Evolutionary conservation across 2,113 vertebrate species (phyloP).

Genomic region (Tor tambroides): DNA sequence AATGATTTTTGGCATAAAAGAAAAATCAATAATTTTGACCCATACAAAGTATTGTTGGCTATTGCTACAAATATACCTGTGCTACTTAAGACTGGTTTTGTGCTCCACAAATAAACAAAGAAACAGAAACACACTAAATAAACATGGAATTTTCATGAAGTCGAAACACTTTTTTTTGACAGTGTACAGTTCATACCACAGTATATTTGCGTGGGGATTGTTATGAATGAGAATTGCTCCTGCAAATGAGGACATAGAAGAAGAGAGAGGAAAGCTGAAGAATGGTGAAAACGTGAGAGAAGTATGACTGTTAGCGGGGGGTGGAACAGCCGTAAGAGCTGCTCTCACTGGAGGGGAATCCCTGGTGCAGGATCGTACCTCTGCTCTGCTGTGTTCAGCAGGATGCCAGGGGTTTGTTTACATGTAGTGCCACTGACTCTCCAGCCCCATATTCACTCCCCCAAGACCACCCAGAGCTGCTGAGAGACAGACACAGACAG

Average conservation of each 20-base stretch:
- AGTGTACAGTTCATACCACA: background rate
- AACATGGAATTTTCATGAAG: background rate
- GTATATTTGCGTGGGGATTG: background rate
- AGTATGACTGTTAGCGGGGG: background rate
- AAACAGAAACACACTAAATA: background rate
- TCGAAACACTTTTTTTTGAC: background rate
- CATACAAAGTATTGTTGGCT: too few species aligned
- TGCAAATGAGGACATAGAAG: background rate
- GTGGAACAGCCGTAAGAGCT: background rate
- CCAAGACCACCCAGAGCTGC: slow-evolving; percentile 89
- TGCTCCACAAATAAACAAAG: too few species aligned
- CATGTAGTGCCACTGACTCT: slow-evolving; percentile 99
- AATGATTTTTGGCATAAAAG: too few species aligned
- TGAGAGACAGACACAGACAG: slow-evolving; percentile 82
- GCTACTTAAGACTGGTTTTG: too few species aligned
- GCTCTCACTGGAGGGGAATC: background rate
- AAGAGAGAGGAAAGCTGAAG: too few species aligned
- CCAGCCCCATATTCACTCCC: slow-evolving; percentile 96
- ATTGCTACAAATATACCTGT: too few species aligned
- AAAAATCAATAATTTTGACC: too few species aligned
- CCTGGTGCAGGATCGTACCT: slow-evolving; percentile 12
- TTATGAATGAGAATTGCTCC: background rate
- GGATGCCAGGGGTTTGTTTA: slow-evolving; percentile 86
- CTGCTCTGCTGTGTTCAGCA: slow-evolving; percentile 25
- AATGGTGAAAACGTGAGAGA: too few species aligned